Evolutionary conservation across 2,113 vertebrate species (phyloP), one percentile per base, ranked within the genome.

Genomic region (Nerophis ophidion): DNA sequence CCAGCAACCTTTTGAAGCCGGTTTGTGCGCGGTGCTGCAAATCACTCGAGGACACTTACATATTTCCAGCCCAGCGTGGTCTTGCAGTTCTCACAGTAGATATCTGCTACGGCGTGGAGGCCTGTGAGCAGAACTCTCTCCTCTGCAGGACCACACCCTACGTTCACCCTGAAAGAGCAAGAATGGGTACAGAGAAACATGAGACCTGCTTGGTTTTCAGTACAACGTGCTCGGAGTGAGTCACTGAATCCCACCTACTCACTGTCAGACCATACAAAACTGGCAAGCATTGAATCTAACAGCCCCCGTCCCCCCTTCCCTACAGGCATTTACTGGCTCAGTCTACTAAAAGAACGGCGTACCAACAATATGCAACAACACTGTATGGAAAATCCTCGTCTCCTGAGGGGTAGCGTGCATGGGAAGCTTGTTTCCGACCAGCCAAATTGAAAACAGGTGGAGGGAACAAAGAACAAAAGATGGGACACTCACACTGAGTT

Each of bases 41-140:
- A 61, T 57, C 45, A 14, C 57, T 45, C 48, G 7, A 66, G 68
- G 48, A 52, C 56, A 83, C 95, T 94, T 86, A 98, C 97, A n/a
- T 98, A 99, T 95, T 99, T 99, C 97, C 97, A 99, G 80, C 97
- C 97, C 86, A 99, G 92, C 11, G 96, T 98, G 59, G 97, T 99
- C 93, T 99, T 99, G 92, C 97, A 99, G 91, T 98, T 99, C 92
- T 99, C 97, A 88, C 97, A 99, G 91, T 99, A 98, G 90, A 99
- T 99, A 84, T 99, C 97, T 70, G 97, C 95, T 7, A 98, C 96
- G 7, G 96, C 97, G 5, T 99, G 97, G 51, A 99, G 88, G 62
- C 97, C 97, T 0, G 97, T 99, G 81, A 99, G 85, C 79, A 99
- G 85, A 38, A 99, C 95, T 50, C 96, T 90, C 86, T 99, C 97